A percentile compares a stretch with the other conserved stretches of the same genome.
Conservation (phyloP, 2,888 invertebrate species). For the Brenthis daphne region DNA sequence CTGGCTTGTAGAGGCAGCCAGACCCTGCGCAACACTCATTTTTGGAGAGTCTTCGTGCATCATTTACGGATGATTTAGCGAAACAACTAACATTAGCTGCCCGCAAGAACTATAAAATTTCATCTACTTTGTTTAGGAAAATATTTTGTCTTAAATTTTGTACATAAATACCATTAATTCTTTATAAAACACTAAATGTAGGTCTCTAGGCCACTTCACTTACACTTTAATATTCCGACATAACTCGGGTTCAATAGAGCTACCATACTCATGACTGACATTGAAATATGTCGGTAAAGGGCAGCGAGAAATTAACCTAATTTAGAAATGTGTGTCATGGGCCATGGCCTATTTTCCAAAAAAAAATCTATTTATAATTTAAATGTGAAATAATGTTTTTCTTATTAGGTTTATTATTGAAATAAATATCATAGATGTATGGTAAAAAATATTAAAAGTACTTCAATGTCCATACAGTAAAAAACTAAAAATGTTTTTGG, state of each 20-base stretch:
- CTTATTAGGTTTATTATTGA: background rate
- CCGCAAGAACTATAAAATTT: conserved; percentile 57
- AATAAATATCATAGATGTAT: conserved; percentile 12
- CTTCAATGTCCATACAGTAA: conserved; percentile 48
- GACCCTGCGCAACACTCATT: conserved; percentile 86
- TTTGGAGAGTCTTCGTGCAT: conserved; percentile 87
- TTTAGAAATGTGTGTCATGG: conserved; percentile 72
- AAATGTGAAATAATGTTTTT: conserved; percentile 14
- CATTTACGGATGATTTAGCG: conserved; percentile 73
- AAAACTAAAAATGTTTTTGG: conserved; percentile 40
- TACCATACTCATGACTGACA: conserved; percentile 85
- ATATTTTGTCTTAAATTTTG: conserved; percentile 84
- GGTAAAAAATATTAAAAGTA: conserved; percentile 47
- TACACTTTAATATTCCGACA: conserved; percentile 90
- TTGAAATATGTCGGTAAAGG: conserved; percentile 82
- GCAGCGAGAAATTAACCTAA: conserved; percentile 77
- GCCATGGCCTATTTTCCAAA: conserved; percentile 67
- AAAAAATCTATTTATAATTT: conserved; percentile 25
- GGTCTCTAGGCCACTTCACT: conserved; percentile 95
- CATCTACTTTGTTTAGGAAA: conserved; percentile 71
- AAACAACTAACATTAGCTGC: conserved; percentile 62
- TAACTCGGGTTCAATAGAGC: conserved; percentile 87
- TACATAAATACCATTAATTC: conserved; percentile 60
- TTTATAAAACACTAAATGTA: conserved; percentile 84
- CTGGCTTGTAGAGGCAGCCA: conserved; percentile 84